Conservation (phyloP, 2,888 invertebrate genomes). For the Lamellibrachia columna region DNA sequence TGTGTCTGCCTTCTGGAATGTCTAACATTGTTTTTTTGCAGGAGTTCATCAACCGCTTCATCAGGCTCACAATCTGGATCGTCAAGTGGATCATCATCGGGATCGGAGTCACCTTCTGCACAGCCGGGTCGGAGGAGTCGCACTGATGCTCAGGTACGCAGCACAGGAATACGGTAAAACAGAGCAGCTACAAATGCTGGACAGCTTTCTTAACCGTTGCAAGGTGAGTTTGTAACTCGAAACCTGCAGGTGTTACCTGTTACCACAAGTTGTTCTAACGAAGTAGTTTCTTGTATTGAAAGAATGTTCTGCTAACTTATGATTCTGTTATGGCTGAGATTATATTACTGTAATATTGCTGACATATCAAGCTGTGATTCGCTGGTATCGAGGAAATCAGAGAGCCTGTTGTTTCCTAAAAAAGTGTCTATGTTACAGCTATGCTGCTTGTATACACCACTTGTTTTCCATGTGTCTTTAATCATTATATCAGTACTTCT, state of each 20-base stretch:
- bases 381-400: neutral
- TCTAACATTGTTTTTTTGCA: neutral
- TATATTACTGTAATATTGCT: neutral
- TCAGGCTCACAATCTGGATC: conserved; percentile 21
- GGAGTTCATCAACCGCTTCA: neutral
- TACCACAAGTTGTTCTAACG: neutral
- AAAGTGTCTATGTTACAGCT: too few species aligned
- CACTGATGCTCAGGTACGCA: conserved; percentile 7
- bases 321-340: neutral
- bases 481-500: too few species aligned
- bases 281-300: neutral
- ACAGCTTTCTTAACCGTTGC: conserved; percentile 2
- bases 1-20: neutral
- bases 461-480: too few species aligned
- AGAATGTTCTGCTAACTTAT: neutral
- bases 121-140: neutral
- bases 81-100: conserved; percentile 21
- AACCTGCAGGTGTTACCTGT: neutral
- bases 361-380: neutral
- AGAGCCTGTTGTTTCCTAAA: neutral
- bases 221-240: neutral
- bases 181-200: neutral
- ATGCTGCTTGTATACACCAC: too few species aligned
- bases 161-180: neutral
- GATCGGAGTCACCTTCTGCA: neutral